Percentiles rank a stretch among this genome's conserved stretches.
phyloP scores from a whole-genome alignment of 2,888 invertebrate genomes.

The Ochropacha duplaris region DNA sequence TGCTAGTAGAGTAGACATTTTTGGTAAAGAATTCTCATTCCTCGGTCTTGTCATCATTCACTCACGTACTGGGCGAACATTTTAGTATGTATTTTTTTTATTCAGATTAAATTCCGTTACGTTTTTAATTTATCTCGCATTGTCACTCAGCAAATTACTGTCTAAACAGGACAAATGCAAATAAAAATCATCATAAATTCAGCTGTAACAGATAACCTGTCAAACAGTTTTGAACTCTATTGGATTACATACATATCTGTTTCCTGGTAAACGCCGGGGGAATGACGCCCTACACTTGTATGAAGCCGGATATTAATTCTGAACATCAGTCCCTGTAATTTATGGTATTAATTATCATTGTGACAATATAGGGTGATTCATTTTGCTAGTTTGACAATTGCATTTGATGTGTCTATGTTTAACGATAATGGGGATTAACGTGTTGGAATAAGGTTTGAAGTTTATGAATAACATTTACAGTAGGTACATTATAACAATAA shows the following conservation, averaged over 20 bases:
- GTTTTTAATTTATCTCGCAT: too few species aligned
- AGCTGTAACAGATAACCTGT: not conserved
- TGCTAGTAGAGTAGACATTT: too few species aligned
- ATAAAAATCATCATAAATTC: not conserved
- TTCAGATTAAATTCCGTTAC: too few species aligned
- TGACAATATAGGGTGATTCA: slow-evolving; percentile 17
- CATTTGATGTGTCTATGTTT: not conserved
- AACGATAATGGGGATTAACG: not conserved
- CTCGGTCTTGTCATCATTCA: too few species aligned
- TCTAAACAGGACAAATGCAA: not conserved
- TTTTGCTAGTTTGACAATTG: slow-evolving; percentile 7
- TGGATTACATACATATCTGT: not conserved
- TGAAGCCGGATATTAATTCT: slow-evolving; percentile 12
- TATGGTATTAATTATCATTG: slow-evolving; percentile 10
- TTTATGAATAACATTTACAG: not conserved
- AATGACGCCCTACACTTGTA: not conserved
- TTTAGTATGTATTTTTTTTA: too few species aligned
- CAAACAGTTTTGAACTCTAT: not conserved
- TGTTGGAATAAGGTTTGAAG: not conserved
- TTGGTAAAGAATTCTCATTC: too few species aligned
- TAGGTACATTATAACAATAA: too few species aligned
- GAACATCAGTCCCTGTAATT: slow-evolving; percentile 10
- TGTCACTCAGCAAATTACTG: not conserved
- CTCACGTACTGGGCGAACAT: too few species aligned
- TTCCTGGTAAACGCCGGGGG: not conserved